A percentile compares a stretch with the other conserved stretches of the same genome.
Evolutionary conservation across 2,888 invertebrate species (phyloP).

Genomic region (Boloria euphrosyne): DNA sequence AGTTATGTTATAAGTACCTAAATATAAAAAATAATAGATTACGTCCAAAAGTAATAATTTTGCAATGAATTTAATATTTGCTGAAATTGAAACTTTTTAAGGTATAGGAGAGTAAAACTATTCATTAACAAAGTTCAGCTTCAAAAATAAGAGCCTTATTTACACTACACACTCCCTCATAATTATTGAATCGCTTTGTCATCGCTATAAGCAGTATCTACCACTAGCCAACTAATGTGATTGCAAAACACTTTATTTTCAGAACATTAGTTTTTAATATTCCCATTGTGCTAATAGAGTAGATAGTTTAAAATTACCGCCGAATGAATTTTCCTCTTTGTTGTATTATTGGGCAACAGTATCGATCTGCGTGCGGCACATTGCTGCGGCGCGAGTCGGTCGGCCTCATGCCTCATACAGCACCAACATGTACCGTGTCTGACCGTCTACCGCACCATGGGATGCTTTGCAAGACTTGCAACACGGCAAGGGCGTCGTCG

Average conservation of each 20-base stretch:
- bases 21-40: too few relatives aligned
- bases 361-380: conserved; percentile 71
- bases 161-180: conserved; percentile 41
- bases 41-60: too few relatives aligned
- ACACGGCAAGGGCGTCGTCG: conserved; percentile 74
- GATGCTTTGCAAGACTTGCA: conserved; percentile 66
- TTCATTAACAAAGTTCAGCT: neutral
- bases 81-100: too few relatives aligned
- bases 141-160: conserved; percentile 27
- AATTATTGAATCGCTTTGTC: conserved; percentile 50
- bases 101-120: too few relatives aligned
- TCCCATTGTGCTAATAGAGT: conserved; percentile 49
- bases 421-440: conserved; percentile 66
- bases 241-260: conserved; percentile 33
- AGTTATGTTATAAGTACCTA: too few relatives aligned
- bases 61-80: too few relatives aligned
- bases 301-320: conserved; percentile 66
- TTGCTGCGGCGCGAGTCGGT: conserved; percentile 58
- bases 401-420: conserved; percentile 44
- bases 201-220: conserved; percentile 47
- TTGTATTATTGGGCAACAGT: conserved; percentile 53
- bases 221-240: conserved; percentile 39
- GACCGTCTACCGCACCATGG: conserved; percentile 55
- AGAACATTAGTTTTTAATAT: conserved; percentile 35
- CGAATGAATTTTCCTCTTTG: conserved; percentile 62